phyloP scores from a whole-genome alignment of 2,113 vertebrate species.

The Pseudorectes ferrugineus region DNA sequence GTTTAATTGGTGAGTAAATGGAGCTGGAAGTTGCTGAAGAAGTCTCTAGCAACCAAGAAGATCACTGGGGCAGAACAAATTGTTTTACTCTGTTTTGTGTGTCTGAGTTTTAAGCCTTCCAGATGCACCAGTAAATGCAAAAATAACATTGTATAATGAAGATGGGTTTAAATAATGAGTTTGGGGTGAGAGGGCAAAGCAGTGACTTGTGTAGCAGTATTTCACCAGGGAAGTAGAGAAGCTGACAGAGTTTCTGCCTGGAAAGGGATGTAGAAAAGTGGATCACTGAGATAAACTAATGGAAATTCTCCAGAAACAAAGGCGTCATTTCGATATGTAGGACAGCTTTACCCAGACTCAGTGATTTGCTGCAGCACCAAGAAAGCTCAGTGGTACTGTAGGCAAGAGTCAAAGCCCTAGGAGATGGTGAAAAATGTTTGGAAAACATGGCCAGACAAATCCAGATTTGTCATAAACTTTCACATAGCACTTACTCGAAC shows the following conservation, averaged over 20 bases:
- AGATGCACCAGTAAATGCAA: background rate
- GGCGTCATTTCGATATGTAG: background rate
- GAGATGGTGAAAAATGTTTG: background rate
- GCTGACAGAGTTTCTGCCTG: background rate
- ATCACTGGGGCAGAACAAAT: conserved; percentile 20
- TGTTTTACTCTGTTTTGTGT: background rate
- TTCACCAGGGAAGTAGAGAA: background rate
- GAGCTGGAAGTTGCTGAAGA: conserved; percentile 13
- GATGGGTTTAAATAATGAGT: conserved; percentile 15
- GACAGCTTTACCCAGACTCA: background rate
- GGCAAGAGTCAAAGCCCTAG: background rate
- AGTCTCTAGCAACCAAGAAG: background rate
- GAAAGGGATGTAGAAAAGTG: background rate
- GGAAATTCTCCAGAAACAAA: background rate
- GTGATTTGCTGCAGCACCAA: background rate
- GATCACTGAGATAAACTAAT: background rate
- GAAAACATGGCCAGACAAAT: background rate
- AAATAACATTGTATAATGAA: conserved; percentile 10
- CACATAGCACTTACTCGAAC: background rate
- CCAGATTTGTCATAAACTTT: background rate
- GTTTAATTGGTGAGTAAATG: conserved; percentile 21
- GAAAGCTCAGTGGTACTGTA: background rate
- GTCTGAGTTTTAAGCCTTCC: conserved; percentile 13
- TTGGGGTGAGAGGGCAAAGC: background rate
- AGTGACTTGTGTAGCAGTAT: background rate